These are phyloP conservation scores for Enteromius treurensis DNA, from an alignment of 2,797 vertebrate genomes.

Conservation along the genomic window DNA sequence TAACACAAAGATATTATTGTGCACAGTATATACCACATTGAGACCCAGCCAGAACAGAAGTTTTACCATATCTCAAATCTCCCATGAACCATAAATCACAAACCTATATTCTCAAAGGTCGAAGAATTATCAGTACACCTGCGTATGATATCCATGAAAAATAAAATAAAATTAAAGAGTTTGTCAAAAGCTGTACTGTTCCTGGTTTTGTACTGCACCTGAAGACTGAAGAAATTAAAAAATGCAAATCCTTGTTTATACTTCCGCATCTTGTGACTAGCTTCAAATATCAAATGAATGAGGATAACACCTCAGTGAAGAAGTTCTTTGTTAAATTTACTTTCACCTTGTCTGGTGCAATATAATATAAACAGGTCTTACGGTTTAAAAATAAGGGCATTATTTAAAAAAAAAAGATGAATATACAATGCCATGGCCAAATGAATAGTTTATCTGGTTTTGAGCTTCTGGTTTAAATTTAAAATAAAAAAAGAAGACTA, in stretches of 20 bases:
- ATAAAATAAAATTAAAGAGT: background rate
- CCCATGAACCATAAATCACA: background rate
- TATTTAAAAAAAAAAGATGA: background rate
- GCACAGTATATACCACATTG: background rate
- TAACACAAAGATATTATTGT: constrained; percentile 49
- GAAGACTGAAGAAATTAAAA: background rate
- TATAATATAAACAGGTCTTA: background rate
- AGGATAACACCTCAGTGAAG: background rate
- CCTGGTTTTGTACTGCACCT: background rate
- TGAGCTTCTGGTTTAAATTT: background rate
- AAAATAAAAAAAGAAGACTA: background rate
- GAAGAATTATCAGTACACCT: background rate
- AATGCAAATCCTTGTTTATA: background rate
- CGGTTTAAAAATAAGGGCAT: background rate
- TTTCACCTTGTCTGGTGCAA: background rate
- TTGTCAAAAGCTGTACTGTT: background rate
- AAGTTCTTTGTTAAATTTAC: background rate
- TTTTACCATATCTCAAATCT: background rate
- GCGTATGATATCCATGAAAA: background rate
- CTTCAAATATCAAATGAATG: background rate
- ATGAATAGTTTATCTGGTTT: background rate
- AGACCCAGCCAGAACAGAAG: background rate
- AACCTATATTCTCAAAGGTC: background rate
- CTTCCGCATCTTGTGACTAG: background rate
- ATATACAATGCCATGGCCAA: background rate